Evolutionary conservation across 2,797 vertebrate species (phyloP).

Genomic region (Danionella dracula): DNA sequence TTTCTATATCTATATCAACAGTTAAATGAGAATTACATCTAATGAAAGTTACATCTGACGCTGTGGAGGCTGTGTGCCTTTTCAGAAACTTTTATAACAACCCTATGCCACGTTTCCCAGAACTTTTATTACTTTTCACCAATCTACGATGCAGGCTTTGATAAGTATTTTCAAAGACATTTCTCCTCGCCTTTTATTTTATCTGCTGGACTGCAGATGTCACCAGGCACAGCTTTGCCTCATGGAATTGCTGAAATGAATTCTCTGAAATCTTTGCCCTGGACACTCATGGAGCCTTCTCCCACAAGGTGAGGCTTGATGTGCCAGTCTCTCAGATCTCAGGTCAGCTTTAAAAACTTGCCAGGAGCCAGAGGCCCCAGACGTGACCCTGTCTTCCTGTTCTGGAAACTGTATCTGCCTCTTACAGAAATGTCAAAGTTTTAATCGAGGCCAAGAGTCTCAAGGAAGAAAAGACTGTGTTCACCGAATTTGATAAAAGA

Average conservation of each 20-base stretch:
- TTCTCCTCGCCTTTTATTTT: slow-evolving; percentile 12
- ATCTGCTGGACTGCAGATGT: slow-evolving; percentile 10
- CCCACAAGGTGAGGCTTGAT: not conserved
- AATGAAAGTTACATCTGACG: no score
- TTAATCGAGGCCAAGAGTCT: slow-evolving; percentile 49
- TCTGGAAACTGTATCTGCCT: slow-evolving; percentile 48
- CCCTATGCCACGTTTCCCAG: not conserved
- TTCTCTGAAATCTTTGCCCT: slow-evolving; percentile 13
- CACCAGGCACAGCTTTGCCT: not conserved
- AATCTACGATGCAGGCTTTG: slow-evolving; percentile 17
- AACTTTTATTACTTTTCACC: slow-evolving; percentile 18
- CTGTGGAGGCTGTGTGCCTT: not conserved
- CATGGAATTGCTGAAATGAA: slow-evolving; percentile 7
- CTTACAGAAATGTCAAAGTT: slow-evolving; percentile 65
- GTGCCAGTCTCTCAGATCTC: slow-evolving; percentile 45
- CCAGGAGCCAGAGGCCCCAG: slow-evolving; percentile 27
- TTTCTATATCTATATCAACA: no score
- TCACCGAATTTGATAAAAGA: slow-evolving; percentile 17
- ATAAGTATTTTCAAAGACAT: slow-evolving; percentile 16
- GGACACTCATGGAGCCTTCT: not conserved
- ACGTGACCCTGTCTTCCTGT: slow-evolving; percentile 43
- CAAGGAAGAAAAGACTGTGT: not conserved
- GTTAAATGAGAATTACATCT: no score
- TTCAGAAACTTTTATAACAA: not conserved
- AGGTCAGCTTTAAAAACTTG: slow-evolving; percentile 30